Percentiles rank a stretch among this genome's conserved stretches.
Conservation (phyloP, 2,888 invertebrate genomes). For the Bruchidius siliquastri region DNA sequence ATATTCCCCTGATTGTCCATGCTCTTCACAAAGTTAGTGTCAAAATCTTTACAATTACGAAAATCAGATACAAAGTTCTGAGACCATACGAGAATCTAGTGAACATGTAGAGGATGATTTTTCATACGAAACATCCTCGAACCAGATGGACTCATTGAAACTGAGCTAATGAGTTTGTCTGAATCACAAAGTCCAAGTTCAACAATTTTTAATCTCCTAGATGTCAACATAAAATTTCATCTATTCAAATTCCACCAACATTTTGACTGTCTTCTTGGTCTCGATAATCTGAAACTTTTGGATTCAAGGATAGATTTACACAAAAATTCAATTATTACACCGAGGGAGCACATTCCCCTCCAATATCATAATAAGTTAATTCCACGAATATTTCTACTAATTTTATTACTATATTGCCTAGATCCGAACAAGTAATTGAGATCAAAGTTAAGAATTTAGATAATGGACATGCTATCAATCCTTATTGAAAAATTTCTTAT, state of each 20-base stretch:
- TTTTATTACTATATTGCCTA: not conserved
- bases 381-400: not conserved
- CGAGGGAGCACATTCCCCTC: not conserved
- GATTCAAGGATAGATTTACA: not conserved
- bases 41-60: not conserved
- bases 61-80: not conserved
- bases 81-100: not conserved
- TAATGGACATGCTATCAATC: not conserved
- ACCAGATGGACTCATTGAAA: not conserved
- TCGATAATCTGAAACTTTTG: not conserved
- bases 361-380: not conserved
- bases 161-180: not conserved
- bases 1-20: not conserved
- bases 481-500: not conserved
- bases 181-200: not conserved
- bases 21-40: not conserved
- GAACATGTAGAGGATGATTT: conserved; percentile 5
- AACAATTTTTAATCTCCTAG: not conserved
- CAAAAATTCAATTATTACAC: not conserved
- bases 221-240: not conserved
- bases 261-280: not conserved
- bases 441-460: not conserved
- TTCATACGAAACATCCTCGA: conserved; percentile 8
- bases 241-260: not conserved
- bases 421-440: not conserved